These are phyloP conservation scores for Oryzias curvinotus DNA, from an alignment of 2,113 vertebrate genomes.

Conservation along the genomic window DNA sequence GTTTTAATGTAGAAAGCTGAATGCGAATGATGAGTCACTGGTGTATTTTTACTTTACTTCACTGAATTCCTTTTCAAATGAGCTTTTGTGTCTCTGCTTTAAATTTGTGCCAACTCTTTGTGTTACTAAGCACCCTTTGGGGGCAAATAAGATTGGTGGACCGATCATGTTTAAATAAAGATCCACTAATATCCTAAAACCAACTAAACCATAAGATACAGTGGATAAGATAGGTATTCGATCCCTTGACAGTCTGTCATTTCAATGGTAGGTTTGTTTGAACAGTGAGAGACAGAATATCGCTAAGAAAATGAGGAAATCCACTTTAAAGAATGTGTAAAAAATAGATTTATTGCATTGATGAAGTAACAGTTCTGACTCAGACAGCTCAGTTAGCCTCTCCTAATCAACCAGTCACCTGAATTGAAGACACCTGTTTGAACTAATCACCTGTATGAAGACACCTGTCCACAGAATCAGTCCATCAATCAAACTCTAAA, in stretches of 20 bases:
- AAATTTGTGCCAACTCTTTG: neutral
- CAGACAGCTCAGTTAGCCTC: too few relatives aligned
- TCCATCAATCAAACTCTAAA: too few relatives aligned
- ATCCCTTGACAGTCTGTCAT: neutral
- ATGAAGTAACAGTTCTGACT: too few relatives aligned
- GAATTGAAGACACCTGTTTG: too few relatives aligned
- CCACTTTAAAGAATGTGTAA: too few relatives aligned
- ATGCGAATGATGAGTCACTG: neutral
- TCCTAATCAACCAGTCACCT: too few relatives aligned
- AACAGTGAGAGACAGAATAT: too few relatives aligned
- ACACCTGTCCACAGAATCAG: too few relatives aligned
- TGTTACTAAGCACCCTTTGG: slow-evolving; percentile 5
- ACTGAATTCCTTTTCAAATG: neutral
- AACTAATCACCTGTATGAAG: too few relatives aligned
- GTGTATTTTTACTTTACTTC: neutral
- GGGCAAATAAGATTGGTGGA: slow-evolving; percentile 37
- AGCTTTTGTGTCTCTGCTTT: neutral
- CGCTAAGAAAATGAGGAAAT: too few relatives aligned
- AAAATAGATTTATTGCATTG: too few relatives aligned
- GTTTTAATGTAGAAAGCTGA: neutral
- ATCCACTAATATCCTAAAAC: neutral
- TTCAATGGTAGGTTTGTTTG: too few relatives aligned
- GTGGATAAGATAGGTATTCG: neutral
- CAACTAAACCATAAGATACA: neutral
- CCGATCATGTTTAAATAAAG: slow-evolving; percentile 11